Evolutionary conservation across 2,888 invertebrate species (phyloP).

Genomic region (Hecatera dysodea): DNA sequence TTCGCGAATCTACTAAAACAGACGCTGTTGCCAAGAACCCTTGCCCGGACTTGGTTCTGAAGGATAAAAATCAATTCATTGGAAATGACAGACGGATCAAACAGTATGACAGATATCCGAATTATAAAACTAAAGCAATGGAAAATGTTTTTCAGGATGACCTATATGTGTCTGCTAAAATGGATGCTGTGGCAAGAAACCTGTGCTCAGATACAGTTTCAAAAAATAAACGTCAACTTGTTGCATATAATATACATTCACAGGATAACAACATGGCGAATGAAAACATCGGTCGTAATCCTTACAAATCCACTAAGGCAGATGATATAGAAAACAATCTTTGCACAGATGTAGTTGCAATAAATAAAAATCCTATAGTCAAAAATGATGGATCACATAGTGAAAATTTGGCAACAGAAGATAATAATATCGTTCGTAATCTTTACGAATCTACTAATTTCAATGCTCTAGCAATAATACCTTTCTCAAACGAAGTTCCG

Average conservation of each 20-base stretch:
- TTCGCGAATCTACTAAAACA: not conserved
- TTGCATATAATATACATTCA: not conserved
- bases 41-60: not conserved
- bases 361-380: not conserved
- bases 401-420: not conserved
- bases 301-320: not conserved
- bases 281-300: not conserved
- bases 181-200: not conserved
- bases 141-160: not conserved
- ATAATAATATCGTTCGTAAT: not conserved
- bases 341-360: not conserved
- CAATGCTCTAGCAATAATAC: not conserved
- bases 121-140: not conserved
- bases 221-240: not conserved
- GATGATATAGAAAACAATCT: not conserved
- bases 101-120: too few species aligned
- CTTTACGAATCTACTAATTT: not conserved
- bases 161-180: not conserved
- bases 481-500: not conserved
- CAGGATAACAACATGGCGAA: not conserved
- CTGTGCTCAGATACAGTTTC: not conserved
- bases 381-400: not conserved
- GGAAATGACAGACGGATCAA: not conserved
- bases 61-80: not conserved
- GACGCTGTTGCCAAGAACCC: not conserved